phyloP scores from a whole-genome alignment of 2,797 vertebrate species.

The Cyclopterus lumpus region DNA sequence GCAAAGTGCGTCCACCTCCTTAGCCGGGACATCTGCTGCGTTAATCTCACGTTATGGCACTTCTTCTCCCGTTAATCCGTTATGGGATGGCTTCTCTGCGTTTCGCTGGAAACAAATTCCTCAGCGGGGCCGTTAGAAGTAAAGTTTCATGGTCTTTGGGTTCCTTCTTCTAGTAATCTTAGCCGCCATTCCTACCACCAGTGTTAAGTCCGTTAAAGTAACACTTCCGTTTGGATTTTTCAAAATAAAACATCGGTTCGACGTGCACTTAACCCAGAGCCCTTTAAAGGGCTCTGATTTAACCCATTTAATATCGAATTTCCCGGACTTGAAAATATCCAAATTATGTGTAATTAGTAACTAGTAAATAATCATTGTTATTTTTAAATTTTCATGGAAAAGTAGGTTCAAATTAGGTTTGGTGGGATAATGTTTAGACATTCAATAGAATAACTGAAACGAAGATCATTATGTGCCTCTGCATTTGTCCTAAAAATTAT shows the following conservation, averaged over 20 bases:
- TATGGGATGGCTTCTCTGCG: slow-evolving; percentile 34
- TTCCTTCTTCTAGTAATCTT: slow-evolving; percentile 83
- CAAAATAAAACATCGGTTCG: slow-evolving; percentile 49
- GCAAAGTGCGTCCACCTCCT: slow-evolving; percentile 69
- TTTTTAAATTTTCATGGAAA: background rate
- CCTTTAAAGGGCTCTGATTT: background rate
- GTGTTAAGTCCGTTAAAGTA: slow-evolving; percentile 9
- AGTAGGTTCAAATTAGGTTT: background rate
- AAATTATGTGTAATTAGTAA: background rate
- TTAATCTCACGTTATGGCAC: slow-evolving; percentile 24
- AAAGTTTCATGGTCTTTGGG: slow-evolving; percentile 86
- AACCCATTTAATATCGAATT: background rate
- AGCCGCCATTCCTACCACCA: slow-evolving; percentile 84
- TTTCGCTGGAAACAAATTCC: slow-evolving; percentile 49
- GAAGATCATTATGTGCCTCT: too few species aligned
- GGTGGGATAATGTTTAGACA: background rate
- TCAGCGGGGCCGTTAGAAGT: slow-evolving; percentile 75
- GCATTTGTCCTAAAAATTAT: too few species aligned
- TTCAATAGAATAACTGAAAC: too few species aligned
- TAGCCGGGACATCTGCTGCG: slow-evolving; percentile 34
- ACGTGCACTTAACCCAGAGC: background rate
- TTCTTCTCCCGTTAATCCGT: slow-evolving; percentile 33
- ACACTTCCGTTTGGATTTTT: slow-evolving; percentile 41
- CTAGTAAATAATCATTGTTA: background rate
- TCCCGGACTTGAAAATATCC: background rate